Conservation (phyloP, 2,888 invertebrate species). For the Dryomyza anilis region DNA sequence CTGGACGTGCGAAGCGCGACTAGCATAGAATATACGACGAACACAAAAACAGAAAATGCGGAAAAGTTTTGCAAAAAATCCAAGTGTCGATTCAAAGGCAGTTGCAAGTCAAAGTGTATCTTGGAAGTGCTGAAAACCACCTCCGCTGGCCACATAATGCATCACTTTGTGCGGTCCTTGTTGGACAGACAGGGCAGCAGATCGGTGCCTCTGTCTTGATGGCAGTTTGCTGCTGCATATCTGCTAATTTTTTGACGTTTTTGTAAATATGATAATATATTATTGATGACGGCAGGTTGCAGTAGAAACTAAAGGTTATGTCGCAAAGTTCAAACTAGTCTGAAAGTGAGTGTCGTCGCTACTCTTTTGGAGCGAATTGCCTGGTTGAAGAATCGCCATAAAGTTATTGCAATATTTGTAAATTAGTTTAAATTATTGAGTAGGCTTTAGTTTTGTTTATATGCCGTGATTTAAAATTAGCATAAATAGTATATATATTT, state of each 20-base stretch:
- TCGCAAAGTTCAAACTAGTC: too few species aligned
- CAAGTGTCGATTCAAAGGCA: conserved; percentile 11
- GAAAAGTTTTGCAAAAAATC: conserved; percentile 4
- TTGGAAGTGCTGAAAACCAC: conserved; percentile 24
- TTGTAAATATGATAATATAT: not conserved
- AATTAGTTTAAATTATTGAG: too few species aligned
- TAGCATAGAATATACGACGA: not conserved
- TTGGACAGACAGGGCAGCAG: conserved; percentile 38
- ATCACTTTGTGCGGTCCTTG: conserved; percentile 39
- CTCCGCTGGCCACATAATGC: conserved; percentile 36
- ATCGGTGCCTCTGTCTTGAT: conserved; percentile 21
- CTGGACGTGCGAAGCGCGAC: not conserved
- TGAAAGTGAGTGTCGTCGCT: too few species aligned
- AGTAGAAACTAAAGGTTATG: too few species aligned
- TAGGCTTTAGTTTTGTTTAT: too few species aligned
- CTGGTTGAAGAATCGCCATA: too few species aligned
- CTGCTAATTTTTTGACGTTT: not conserved
- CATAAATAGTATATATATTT: too few species aligned
- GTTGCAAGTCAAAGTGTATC: conserved; percentile 19
- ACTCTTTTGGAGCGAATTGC: too few species aligned
- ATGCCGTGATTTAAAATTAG: too few species aligned
- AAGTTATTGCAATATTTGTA: too few species aligned
- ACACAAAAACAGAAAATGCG: not conserved
- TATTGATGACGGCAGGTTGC: too few species aligned
- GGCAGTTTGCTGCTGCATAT: not conserved